Evolutionary conservation across 2,888 invertebrate genomes (phyloP).

Genomic region (Dryococelus australis): DNA sequence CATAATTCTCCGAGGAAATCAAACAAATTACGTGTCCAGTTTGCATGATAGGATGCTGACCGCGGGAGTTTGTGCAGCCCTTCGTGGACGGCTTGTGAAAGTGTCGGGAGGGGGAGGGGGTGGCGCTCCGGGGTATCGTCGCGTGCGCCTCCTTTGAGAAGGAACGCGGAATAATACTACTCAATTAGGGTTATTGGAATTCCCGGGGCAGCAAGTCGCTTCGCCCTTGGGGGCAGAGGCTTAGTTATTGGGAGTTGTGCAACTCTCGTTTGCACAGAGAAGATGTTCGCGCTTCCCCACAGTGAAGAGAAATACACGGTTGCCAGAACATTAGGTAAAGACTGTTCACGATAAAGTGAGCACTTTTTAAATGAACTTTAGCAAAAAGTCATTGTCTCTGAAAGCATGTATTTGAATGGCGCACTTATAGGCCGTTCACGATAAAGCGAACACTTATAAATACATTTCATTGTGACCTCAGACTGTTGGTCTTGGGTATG

Average conservation of each 20-base stretch:
- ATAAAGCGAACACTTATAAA: no score
- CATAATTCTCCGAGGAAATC: no score
- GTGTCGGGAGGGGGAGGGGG: neutral
- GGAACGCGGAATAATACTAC: conserved; percentile 38
- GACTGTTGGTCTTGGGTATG: no score
- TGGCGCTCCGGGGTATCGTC: neutral
- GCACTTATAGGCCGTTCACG: no score
- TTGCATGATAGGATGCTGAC: neutral
- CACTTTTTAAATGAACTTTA: no score
- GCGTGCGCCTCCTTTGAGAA: neutral
- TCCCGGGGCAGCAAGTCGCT: conserved; percentile 33
- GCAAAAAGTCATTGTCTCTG: no score
- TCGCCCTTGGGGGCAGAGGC: neutral
- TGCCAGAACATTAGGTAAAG: no score
- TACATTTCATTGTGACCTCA: no score
- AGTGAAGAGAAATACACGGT: no score
- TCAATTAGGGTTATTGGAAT: conserved; percentile 45
- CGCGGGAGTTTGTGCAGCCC: neutral
- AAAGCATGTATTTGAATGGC: no score
- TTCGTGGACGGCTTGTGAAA: neutral
- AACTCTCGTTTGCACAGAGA: neutral
- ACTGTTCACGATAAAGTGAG: no score
- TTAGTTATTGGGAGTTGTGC: neutral
- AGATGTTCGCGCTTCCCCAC: neutral
- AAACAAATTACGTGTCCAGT: no score